Evolutionary conservation across 2,113 vertebrate species (phyloP), one percentile per base, ranked within the genome.

Genomic region (Tetrao urogallus): DNA sequence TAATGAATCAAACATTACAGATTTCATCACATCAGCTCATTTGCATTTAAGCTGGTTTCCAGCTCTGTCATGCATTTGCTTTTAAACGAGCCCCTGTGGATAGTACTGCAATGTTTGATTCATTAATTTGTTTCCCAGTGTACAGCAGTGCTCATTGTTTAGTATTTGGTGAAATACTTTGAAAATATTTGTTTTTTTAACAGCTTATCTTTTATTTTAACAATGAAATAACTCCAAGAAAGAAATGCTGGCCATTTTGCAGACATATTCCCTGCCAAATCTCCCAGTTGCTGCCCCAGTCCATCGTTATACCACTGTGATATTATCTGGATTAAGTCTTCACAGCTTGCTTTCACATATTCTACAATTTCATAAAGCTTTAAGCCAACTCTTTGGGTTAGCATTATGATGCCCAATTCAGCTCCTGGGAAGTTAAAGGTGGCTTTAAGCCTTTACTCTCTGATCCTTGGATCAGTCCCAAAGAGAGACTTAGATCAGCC

Each of bases 301-400:
- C 91, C 89, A 65, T 94, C 69, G 65, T 94, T 94, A 95, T 16
- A 95, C 90, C 89, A 86, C 93, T 95, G 94, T 94, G 95, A 95
- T 97, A 96, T 96, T 97, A 94, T 94, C 96, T 95, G 94, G 93
- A 97, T 96, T 97, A 97, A 96, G 87, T 86, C 93, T 96, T 95
- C 95, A 93, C 95, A 97, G 95, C 84, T 97, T 97, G 95, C 93
- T 93, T 71, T 94, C 92, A 57, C 91, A 94, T 89, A 94, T 74
- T 97, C 94, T 95, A 91, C 93, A 93, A 88, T 97, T 92, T 86
- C 91, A 94, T 88, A 94, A 91, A 94, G 94, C 93, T 96, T 64
- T 65, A 79, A 95, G 94, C 93, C 96, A 96, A 88, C 86, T 93
- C 76, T 94, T 92, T 69, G 91, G 82, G 69, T 88, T 86, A 75